A percentile compares a stretch with the other conserved stretches of the same genome.
These are phyloP conservation scores for Netelia melanura DNA, from an alignment of 2,888 invertebrate genomes.

Conservation along the genomic window DNA sequence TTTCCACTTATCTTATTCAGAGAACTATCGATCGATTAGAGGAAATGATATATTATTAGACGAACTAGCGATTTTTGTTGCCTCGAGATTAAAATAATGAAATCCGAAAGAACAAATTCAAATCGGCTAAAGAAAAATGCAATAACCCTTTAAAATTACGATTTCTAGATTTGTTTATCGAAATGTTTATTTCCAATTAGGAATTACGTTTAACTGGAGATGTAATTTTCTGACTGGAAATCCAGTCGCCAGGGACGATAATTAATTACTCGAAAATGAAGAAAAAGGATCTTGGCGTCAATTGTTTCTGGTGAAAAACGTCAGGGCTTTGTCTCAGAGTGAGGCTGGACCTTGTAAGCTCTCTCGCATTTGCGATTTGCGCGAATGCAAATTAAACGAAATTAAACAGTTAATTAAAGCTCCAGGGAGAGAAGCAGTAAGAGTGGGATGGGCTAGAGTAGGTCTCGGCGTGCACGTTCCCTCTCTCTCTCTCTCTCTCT, in stretches of 20 bases:
- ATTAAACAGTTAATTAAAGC: slow-evolving; percentile 85
- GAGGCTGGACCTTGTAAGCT: background rate
- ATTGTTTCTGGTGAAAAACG: background rate
- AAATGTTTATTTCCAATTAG: background rate
- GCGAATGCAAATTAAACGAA: slow-evolving; percentile 83
- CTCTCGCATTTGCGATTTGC: slow-evolving; percentile 55
- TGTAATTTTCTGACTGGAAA: background rate
- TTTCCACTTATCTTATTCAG: no score
- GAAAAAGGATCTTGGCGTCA: background rate
- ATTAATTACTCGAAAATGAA: background rate
- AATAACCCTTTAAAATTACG: background rate
- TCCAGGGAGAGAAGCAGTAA: slow-evolving; percentile 55
- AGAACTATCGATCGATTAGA: background rate
- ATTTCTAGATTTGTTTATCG: background rate
- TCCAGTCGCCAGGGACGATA: background rate
- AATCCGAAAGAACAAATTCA: background rate
- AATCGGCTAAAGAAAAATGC: no score
- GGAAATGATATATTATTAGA: background rate
- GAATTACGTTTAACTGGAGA: background rate
- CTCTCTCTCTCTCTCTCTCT: slow-evolving; percentile 23
- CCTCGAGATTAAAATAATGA: no score
- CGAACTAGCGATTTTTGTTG: no score
- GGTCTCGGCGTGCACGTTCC: slow-evolving; percentile 1
- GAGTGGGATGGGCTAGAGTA: slow-evolving; percentile 5
- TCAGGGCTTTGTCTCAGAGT: background rate